Conservation (phyloP, 64 coral and sea anemone species). For the Anthopleura sola region DNA sequence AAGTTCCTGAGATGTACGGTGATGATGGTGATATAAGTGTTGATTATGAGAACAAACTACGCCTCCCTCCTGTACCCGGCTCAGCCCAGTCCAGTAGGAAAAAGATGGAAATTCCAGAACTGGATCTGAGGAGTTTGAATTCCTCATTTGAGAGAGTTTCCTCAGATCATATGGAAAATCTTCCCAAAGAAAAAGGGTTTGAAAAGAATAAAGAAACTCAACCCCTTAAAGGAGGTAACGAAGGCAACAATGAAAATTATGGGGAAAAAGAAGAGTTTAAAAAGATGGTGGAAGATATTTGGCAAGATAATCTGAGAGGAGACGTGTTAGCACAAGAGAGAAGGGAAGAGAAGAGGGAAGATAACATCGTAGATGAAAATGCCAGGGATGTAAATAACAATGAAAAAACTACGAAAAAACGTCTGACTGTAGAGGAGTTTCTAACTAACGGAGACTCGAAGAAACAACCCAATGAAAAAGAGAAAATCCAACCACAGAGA, state of each 20-base stretch:
- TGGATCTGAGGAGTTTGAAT: background rate
- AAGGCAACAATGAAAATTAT: background rate
- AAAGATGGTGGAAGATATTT: background rate
- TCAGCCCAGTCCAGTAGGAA: background rate
- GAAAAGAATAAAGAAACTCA: background rate
- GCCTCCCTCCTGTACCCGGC: background rate
- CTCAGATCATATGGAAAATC: background rate
- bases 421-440: constrained; percentile 7
- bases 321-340: background rate
- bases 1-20: background rate
- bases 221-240: background rate
- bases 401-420: constrained; percentile 6
- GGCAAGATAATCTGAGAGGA: constrained; percentile 4
- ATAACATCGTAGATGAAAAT: background rate
- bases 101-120: background rate
- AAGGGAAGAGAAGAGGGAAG: background rate
- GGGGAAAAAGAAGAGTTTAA: background rate
- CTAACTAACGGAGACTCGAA: background rate
- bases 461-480: background rate
- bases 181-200: background rate
- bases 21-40: constrained; percentile 3
- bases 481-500: background rate
- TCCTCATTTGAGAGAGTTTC: background rate
- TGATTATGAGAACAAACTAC: background rate
- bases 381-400: background rate